Evolutionary conservation across 2,888 invertebrate genomes (phyloP).

Genomic region (Epistrophe grossulariae): DNA sequence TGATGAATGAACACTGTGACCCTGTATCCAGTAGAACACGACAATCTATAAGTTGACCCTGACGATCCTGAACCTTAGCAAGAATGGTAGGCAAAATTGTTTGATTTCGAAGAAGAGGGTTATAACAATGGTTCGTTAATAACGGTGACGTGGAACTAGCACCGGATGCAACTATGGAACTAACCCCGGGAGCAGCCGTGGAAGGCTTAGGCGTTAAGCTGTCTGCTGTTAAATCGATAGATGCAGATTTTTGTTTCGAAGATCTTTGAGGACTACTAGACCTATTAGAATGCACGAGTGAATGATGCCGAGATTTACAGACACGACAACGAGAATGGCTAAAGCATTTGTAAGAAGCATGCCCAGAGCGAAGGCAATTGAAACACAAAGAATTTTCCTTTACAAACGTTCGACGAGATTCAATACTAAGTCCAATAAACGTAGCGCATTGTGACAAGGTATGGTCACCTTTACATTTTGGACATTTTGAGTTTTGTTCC

Average conservation of each 20-base stretch:
- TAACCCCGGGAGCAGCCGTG: too few relatives aligned
- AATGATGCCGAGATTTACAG: conserved; percentile 4
- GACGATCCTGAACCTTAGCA: not conserved
- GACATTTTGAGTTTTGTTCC: not conserved
- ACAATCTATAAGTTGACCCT: not conserved
- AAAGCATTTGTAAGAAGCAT: conserved; percentile 18
- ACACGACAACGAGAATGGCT: too few relatives aligned
- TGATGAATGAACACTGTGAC: not conserved
- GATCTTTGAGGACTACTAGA: not conserved
- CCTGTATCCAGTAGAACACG: not conserved
- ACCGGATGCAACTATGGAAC: not conserved
- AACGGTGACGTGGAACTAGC: not conserved
- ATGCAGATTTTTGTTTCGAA: not conserved
- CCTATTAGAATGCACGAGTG: not conserved
- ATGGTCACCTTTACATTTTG: conserved; percentile 1
- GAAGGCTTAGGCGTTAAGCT: not conserved
- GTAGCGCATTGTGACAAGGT: not conserved
- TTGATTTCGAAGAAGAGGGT: not conserved
- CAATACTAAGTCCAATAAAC: conserved; percentile 2
- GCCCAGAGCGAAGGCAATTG: not conserved
- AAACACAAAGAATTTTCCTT: conserved; percentile 3
- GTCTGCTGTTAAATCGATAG: not conserved
- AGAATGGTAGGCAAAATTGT: conserved; percentile 15
- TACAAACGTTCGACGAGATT: conserved; percentile 14
- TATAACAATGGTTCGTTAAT: not conserved